Base-by-base conservation (phyloP, 2,113 vertebrate genomes). In the Donacobius atricapilla region DNA sequence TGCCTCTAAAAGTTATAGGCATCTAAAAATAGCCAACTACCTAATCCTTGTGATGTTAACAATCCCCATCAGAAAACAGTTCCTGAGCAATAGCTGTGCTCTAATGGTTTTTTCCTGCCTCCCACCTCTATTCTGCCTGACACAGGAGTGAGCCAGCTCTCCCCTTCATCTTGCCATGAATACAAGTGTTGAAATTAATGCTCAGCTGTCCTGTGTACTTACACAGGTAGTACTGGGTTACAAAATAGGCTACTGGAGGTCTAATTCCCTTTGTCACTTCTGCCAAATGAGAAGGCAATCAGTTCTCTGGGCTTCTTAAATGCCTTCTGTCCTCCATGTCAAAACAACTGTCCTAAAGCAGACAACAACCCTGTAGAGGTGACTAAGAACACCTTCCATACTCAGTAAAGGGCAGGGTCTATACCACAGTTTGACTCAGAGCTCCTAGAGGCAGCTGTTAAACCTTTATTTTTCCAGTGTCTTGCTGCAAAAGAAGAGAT, bases 1-100 rank as follows among this genome's bases (percentile, higher is more conserved):
- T 95, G 81, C 89, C 89, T 92, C 77, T 87, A 79, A 80, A 95
- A 95, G 86, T 92, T 96, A 90, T 3, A 92, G 65, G 70, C 77
- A 76, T 24, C 95, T 94, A 96, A 96, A 96, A 97, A 89, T 83
- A 93, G 90, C 83, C 86, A 94, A 25, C 65, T 81, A 50, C 64
- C 86, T 89, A 92, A 92, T 82, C 65, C 65, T 54, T 54, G 58
- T 65, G 80, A 87, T 92, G 88, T 69, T 94, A 94, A 89, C 83
- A 94, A 70, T 53, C 37, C 72, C 83, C 68, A 27, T 33, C 68
- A 93, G 71, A 77, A 83, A 90, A 21, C 28, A 83, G 76, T 8
- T 88, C 71, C 93, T 75, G 79, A 93, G 85, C 68, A 89, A 56
- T 60, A 68, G 80, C 64, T 83, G 72, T 48, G 35, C 88, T 82